Base-by-base conservation (phyloP, 2,113 vertebrate genomes). In the Cyanistes caeruleus region DNA sequence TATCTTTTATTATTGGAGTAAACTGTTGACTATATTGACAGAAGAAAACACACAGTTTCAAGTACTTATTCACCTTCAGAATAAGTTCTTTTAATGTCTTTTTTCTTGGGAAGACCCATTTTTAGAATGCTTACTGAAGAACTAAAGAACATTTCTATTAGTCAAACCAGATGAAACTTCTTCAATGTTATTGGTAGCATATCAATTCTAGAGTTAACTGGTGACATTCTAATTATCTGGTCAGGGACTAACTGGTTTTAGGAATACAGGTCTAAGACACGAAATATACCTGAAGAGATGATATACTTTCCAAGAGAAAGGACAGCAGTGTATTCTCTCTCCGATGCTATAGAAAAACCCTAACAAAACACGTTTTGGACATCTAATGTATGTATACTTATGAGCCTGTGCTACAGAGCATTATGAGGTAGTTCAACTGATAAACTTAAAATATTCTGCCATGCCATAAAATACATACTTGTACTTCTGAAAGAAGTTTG, bases 401-500 rank as follows among this genome's bases (percentile, higher is more conserved):
- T 72, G 23, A 84, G 49, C n/a, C 77, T 87, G 65, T 30, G 49
- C 94, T 82, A 91, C 25, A 84, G 41, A 91, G 28, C 53, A 95
- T 92, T 80, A 70, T 43, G 78, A 95, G 44, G 41, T 95, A 97
- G 49, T 96, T 79, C 84, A 94, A 92, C 76, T 93, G 89, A 84
- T 87, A 89, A 95, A 97, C 94, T 97, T 96, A 91, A 96, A 97
- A 95, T 92, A 98, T 95, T 97, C 97, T 96, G 46, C 97, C 98
- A 98, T 98, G 98, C 98, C 97, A 97, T 98, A 97, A 98, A 98
- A 99, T 99, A 99, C 99, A 99, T 99, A 99, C 99, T 99, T 99
- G 98, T 99, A 99, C 98, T 99, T 99, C 75, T 98, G 98, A 99
- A 99, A 99, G 98, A 99, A 99, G 98, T 99, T 98, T 97, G 98